Evolutionary conservation across 2,797 vertebrate species (phyloP).

Genomic region (Sebastes minor): DNA sequence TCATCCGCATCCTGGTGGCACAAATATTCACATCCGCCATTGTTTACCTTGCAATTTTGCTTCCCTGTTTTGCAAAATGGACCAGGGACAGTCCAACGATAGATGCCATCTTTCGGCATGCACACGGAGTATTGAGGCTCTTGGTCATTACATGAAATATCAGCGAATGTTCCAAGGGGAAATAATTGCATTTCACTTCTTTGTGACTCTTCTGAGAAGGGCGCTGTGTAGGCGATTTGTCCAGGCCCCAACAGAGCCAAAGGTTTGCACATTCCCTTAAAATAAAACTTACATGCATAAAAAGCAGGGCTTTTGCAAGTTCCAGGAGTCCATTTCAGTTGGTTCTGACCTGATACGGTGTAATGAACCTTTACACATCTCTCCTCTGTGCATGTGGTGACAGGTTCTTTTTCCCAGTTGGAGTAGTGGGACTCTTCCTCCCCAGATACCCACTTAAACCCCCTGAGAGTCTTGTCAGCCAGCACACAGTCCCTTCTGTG

Average conservation of each 20-base stretch:
- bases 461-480: conserved; percentile 38
- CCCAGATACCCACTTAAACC: conserved; percentile 78
- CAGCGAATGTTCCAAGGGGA: conserved; percentile 70
- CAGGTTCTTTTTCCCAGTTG: conserved; percentile 77
- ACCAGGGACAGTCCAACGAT: conserved; percentile 62
- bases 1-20: conserved; percentile 45
- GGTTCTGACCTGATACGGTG: neutral
- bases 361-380: conserved; percentile 70
- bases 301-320: conserved; percentile 49
- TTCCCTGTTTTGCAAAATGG: conserved; percentile 62
- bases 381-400: conserved; percentile 71
- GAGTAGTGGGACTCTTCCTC: conserved; percentile 64
- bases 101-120: neutral
- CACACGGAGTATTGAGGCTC: conserved; percentile 33
- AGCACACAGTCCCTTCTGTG: conserved; percentile 55
- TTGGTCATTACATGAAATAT: conserved; percentile 47
- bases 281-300: conserved; percentile 78
- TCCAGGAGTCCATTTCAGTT: conserved; percentile 68
- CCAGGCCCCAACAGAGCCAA: conserved; percentile 60
- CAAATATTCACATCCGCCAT: conserved; percentile 76
- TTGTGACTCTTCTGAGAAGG: conserved; percentile 65
- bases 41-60: conserved; percentile 53
- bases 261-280: conserved; percentile 78
- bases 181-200: conserved; percentile 50
- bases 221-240: conserved; percentile 63